phyloP scores from a whole-genome alignment of 1,140 invertebrate genomes.

The Drosophila auraria region DNA sequence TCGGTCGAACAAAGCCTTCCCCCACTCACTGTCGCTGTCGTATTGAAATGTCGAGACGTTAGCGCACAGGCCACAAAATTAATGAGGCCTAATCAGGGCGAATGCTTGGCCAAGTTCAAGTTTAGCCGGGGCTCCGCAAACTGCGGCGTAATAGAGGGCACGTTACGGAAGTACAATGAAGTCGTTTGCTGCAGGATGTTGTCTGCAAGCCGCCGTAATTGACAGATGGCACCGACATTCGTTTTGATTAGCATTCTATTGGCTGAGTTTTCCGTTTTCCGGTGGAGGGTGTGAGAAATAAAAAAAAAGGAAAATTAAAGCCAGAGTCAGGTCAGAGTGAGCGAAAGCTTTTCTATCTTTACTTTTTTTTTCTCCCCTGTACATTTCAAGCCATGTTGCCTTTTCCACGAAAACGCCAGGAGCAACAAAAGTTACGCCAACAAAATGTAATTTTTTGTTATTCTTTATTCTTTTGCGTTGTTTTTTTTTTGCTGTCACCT shows the following conservation, averaged over 20 bases:
- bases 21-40: not conserved
- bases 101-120: conserved; percentile 59
- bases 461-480: conserved; percentile 4
- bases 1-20: not conserved
- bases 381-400: conserved; percentile 18
- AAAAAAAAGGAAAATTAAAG: conserved; percentile 20
- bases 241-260: conserved; percentile 66
- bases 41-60: conserved; percentile 54
- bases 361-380: not conserved
- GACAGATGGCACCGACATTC: conserved; percentile 61
- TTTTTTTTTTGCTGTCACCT: conserved; percentile 39
- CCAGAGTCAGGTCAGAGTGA: not conserved
- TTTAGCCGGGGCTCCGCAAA: conserved; percentile 47
- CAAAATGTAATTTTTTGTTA: conserved; percentile 30
- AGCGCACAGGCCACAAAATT: conserved; percentile 50
- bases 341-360: conserved; percentile 3
- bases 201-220: conserved; percentile 56
- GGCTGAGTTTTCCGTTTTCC: conserved; percentile 3
- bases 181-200: conserved; percentile 32
- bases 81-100: conserved; percentile 70
- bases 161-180: conserved; percentile 48
- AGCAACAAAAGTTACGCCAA: conserved; percentile 26
- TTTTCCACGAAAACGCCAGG: conserved; percentile 26
- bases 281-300: conserved; percentile 6
- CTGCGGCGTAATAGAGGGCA: conserved; percentile 64